Evolutionary conservation across 2,888 invertebrate genomes (phyloP), one percentile per base, ranked within the genome.

Genomic region (Caenorhabditis angaria): DNA sequence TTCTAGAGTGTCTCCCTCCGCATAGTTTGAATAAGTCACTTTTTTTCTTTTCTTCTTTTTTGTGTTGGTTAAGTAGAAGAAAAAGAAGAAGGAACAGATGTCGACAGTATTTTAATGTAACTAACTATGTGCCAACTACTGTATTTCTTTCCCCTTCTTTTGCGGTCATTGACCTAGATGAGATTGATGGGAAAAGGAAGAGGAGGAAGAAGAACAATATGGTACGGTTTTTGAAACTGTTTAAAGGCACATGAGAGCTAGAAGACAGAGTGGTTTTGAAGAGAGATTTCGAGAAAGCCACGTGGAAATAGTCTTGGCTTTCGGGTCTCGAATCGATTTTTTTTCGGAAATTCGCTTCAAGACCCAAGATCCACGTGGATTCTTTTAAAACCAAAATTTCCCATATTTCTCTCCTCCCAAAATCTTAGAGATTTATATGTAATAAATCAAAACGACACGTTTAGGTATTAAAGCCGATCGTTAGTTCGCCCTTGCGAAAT

Each of bases 111-210:
- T 63, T 64, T 56, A 63, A 24, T n/a, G 28, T 35, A 67, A 61
- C 55, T 62, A 59, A 18, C 12, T 18, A 12, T n/a, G n/a, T n/a
- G n/a, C n/a, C 50, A 1, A n/a, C 29, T 29, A 22, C 28, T 20
- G n/a, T 18, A 29, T 25, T 57, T 61, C 61, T 60, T 66, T 61
- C 62, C n/a, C n/a, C n/a, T n/a, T n/a, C 56, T 63, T 68, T 50
- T 50, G 61, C 62, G 68, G 68, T 68, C 68, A 68, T 68, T 68
- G 68, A 68, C 68, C 68, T 68, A 59, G 68, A 24, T 2, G 48
- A 48, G 48, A 32, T 32, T 32, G 32, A 32, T 32, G 32, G 41
- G 41, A 18, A 18, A 18, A 41, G 50, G 24, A 48, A n/a, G 18
- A n/a, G 48, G 20, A 48, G 14, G 48, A 48, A 14, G 35, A n/a